Base-by-base conservation (phyloP, 2,113 vertebrate species). In the Crocuta crocuta region DNA sequence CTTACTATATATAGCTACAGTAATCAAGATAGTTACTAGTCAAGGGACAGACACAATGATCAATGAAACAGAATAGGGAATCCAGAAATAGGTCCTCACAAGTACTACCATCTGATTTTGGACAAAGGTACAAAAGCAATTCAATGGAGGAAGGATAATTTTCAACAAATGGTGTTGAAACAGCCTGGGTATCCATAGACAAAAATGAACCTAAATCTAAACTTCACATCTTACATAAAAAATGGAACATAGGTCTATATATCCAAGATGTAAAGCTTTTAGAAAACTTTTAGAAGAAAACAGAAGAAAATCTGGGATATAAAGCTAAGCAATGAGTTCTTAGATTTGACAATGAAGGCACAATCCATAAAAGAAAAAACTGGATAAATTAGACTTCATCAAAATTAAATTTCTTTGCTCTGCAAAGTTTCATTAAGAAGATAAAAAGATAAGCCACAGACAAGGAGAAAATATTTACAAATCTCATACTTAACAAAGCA, bases 111-210 rank as follows among this genome's bases (percentile, higher is more conserved):
- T 21, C 24, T 94, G 65, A 91, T 79, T 83, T 94, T 48, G 93
- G 71, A 84, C 65, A 97, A 79, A 86, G 21, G 43, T 89, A 26
- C 16, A 89, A 95, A 97, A 83, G 9, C 39, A 96, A 89, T 68
- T 82, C 45, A 91, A 43, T 33, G 48, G 21, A 86, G 28, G 26
- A 63, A 95, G 21, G 12, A 71, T 1, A 61, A 87, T 70, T 94
- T 85, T 87, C 61, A 88, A 91, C 35, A 85, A 87, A 92, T 53
- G 5, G 71, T 68, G 2, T 9, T 85, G 35, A 3, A 95, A 89
- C 19, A 96, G 86, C 12, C 12, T 65, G 28, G 33, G 43, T 12
- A 84, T 50, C 31, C 16, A 66, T 0, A 55, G n/a, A 35, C 8
- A 88, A 92, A 89, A 84, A 68, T 45, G 45, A 70, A 74, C 8